Evolutionary conservation across 2,113 vertebrate genomes (phyloP).

Genomic region (Eublepharis macularius): DNA sequence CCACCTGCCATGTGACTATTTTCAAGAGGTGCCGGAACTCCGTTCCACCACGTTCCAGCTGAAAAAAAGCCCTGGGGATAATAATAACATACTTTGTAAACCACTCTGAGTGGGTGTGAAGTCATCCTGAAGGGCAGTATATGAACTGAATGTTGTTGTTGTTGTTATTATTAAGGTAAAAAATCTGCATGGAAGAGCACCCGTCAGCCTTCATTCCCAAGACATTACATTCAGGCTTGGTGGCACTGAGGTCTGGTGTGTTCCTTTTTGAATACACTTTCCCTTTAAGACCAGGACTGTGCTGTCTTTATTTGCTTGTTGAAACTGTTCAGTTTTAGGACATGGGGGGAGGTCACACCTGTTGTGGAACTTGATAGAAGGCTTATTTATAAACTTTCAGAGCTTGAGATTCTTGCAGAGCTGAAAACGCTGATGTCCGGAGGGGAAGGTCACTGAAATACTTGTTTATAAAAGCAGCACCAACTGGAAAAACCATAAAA

Average conservation of each 20-base stretch:
- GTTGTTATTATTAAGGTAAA: no score
- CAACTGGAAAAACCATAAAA: conserved; percentile 95
- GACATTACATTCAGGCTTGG: background rate
- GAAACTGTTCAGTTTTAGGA: conserved; percentile 99
- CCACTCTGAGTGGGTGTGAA: no score
- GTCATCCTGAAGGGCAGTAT: no score
- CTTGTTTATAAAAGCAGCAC: conserved; percentile 94
- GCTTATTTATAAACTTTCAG: conserved; percentile 99
- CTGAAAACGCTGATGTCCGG: conserved; percentile 93
- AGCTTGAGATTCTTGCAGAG: conserved; percentile 95
- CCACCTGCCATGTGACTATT: no score
- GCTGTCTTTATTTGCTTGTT: conserved; percentile 82
- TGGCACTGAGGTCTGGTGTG: background rate
- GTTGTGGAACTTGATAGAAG: conserved; percentile 99
- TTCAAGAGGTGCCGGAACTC: no score
- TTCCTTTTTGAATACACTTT: conserved; percentile 44
- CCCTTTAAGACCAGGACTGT: conserved; percentile 76
- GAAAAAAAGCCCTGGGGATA: no score
- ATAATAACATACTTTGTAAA: no score
- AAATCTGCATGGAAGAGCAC: background rate
- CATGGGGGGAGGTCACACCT: conserved; percentile 98
- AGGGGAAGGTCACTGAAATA: conserved; percentile 91
- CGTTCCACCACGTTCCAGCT: no score
- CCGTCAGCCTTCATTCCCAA: background rate
- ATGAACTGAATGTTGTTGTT: no score